Evolutionary conservation across 2,113 vertebrate genomes (phyloP).

Genomic region (Thinocorus orbignyianus): DNA sequence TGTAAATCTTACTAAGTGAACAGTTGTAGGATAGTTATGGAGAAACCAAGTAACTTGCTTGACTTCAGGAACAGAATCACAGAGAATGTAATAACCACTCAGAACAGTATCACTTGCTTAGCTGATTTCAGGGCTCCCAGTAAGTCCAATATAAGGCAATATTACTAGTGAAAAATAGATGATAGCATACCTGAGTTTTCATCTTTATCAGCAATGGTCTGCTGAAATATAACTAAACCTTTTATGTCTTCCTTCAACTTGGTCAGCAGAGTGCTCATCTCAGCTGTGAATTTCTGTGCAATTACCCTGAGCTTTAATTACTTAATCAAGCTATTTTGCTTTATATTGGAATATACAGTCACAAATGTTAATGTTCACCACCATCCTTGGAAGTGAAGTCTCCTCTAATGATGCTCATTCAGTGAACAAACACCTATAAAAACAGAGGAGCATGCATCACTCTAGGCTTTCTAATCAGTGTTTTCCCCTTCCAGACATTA

Average conservation of each 20-base stretch:
- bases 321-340: background rate
- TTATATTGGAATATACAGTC: background rate
- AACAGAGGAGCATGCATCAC: background rate
- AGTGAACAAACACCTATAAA: background rate
- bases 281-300: background rate
- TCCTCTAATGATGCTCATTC: background rate
- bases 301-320: background rate
- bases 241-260: background rate
- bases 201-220: background rate
- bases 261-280: background rate
- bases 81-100: background rate
- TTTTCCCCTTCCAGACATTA: background rate
- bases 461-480: accelerated
- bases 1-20: background rate
- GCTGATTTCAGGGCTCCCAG: background rate
- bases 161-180: background rate
- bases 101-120: background rate
- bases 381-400: background rate
- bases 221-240: background rate
- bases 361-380: accelerated
- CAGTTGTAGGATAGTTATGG: background rate
- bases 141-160: background rate
- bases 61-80: background rate
- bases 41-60: background rate
- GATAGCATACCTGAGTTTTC: background rate